Base-by-base conservation (phyloP, 1,140 invertebrate genomes). In the Ruditapes philippinarum region DNA sequence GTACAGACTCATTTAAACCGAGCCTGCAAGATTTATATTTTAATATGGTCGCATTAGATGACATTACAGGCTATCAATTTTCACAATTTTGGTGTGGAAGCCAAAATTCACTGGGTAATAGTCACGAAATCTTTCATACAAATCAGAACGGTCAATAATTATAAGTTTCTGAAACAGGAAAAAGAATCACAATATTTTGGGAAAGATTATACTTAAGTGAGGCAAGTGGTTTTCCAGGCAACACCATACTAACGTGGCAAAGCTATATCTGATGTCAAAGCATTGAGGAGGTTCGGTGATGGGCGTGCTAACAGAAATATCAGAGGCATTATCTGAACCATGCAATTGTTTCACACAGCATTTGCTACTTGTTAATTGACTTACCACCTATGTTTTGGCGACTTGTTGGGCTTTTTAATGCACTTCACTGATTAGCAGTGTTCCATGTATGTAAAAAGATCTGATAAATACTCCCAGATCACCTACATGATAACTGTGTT, bases 391-490 rank as follows among this genome's bases (percentile, higher is more conserved):
- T 70, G 65, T 70, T 70, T 70, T 70, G 65, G 65, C 65, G 33
- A 70, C 65, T 70, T 70, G 65, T 70, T 70, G 33, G 38, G 25
- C 38, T n/a, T 70, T 70, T 70, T 70, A 70, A 70, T 70, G 65
- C 36, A 70, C 33, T 70, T 38, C 36, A 70, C 11, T 70, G 65
- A 70, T 70, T 38, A 70, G 65, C 36, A 40, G 31, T 70, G 57
- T 70, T 38, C 65, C 65, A 38, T 70, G 65, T 70, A 70, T 38
- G 65, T 70, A 70, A 38, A n/a, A 36, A 17, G 36, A 70, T 70
- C 33, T 4, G 1, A 28, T 38, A 70, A 17, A 38, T 36, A 57
- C 22, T 38, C 11, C 12, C 3, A 19, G 36, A 70, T 70, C 14
- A 38, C 17, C 36, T 25, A 70, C 2, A 33, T 70, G 65, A 36